Evolutionary conservation across 2,888 invertebrate genomes (phyloP), one percentile per base, ranked within the genome.

Genomic region (Parasteatoda lunata): DNA sequence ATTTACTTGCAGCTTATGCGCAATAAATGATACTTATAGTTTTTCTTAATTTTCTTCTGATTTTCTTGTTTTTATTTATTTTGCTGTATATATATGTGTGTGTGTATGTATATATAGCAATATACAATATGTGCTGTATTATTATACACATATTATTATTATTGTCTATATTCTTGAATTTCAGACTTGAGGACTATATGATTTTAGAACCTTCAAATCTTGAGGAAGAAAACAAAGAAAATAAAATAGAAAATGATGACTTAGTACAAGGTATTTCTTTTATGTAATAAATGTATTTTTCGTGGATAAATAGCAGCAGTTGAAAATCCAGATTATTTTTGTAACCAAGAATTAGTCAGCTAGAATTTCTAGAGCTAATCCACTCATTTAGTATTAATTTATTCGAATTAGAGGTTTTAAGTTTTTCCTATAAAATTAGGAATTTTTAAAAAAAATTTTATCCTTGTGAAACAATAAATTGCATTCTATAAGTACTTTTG

Each of bases 121-220:
- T n/a, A n/a, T n/a, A n/a, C n/a, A n/a, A n/a, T n/a, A n/a, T n/a
- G 30, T 30, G 30, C 1, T 30, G 30, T 30, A 30, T 30, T 30
- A 30, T 30, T 30, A 30, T 30, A 30, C 30, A 30, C 30, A 1
- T 30, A 30, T 2, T 1, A 30, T 30, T 30, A 30, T 30, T 30
- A 0, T 1, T 73, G 45, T 30, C 8, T 75, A 47, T 75, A 59
- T 77, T 65, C 9, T 45, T 76, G 64, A 4, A 47, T 51, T 47
- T 48, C 64, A 95, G 96, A 93, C 95, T 96, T 0, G 98, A 98
- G 92, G 97, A 98, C 91, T 98, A 97, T 92, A 95, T 89, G 79
- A 89, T 89, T 13, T 82, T 89, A 52, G 89, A 90, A 59, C 79
- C 89, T 45, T 71, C 86, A 64, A 80, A 49, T 59, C 48, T 84